Base-by-base conservation (phyloP, 2,797 vertebrate species). In the Percopsis omiscomaycus region DNA sequence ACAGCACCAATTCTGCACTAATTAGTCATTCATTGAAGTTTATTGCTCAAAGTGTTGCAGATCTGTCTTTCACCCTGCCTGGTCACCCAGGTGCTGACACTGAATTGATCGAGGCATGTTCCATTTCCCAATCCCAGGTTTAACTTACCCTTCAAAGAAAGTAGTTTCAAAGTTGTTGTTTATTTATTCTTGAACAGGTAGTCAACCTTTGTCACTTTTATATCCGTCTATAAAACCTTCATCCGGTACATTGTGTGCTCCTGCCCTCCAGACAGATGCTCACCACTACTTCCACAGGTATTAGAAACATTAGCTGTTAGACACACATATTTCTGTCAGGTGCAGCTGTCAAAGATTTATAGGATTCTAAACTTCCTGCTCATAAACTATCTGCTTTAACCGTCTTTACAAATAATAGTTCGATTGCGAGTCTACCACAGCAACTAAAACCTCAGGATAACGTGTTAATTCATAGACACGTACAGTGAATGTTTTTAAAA, bases 1-100 rank as follows among this genome's bases (percentile, higher is more conserved):
- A 92, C 84, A 87, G 79, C 74, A 89, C 67, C 82, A 84, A 83
- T 89, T 90, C 89, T 83, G 70, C 77, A 75, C 82, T 90, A 89
- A 92, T 90, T 90, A 90, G 86, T 87, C 83, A 58, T 86, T 91
- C 79, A 76, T 91, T 92, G 85, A 86, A 90, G 90, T 88, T 92
- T 90, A 88, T 81, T 85, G 77, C 78, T 81, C 67, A 84, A 89
- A 86, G 84, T 76, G 9, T 75, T 74, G 81, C 68, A 80, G 55
- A 83, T 85, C 86, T 89, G 80, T 78, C 77, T 66, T 77, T 80
- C 85, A 77, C 78, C 82, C 70, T 73, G 29, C 15, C 61, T 58
- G 73, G 74, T 67, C 59, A n/a, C 15, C 85, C 81, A 91, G 79
- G 90, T 88, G 79, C 78, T 88, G 73, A 81, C 8, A 9, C 69